Base-by-base conservation (phyloP, 2,797 vertebrate genomes). In the Hoplostethus atlanticus region DNA sequence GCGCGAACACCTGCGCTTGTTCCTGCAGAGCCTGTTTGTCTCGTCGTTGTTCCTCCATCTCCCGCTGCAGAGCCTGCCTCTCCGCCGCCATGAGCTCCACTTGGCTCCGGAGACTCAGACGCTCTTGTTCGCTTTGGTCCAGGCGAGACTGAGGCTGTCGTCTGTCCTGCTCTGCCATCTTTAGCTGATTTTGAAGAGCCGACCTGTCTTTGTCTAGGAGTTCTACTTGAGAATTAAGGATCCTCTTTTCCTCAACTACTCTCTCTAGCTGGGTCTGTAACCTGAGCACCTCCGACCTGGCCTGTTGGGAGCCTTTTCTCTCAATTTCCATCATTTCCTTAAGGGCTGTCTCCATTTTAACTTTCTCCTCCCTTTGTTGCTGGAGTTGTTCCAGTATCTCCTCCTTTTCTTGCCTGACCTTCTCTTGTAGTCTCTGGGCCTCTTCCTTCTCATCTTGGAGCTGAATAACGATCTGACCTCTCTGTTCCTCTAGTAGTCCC, bases 321-420 rank as follows among this genome's bases (percentile, higher is more conserved):
- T 90, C 81, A 58, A 30, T 77, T 58, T 89, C 86, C 42, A 85
- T 56, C 28, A 65, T 83, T 62, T 75, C 89, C 77, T 93, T 89
- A 53, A 93, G 83, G 11, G 75, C 75, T 66, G 86, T 73, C 1
- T 94, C 84, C 50, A 93, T 73, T 61, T 86, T 88, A 74, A 63
- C 84, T 47, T 84, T 91, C 34, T 93, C 85, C 71, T 92, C 79
- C n/a, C 53, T 84, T 86, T 95, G 92, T 44, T 90, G 80, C 28
- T 64, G 67, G 25, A 92, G 83, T 34, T 62, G 71, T 21, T 67
- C 66, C 70, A 90, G 89, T 38, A 95, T 68, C 71, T 87, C 79
- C 12, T 47, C 69, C 51, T 89, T 92, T 66, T 95, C 92, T 54
- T 63, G 92, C 5, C 73, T 59, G 82, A 77, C 93, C 42, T 94